Evolutionary conservation across 2,888 invertebrate genomes (phyloP).

Genomic region (Gasteruption jaculator): DNA sequence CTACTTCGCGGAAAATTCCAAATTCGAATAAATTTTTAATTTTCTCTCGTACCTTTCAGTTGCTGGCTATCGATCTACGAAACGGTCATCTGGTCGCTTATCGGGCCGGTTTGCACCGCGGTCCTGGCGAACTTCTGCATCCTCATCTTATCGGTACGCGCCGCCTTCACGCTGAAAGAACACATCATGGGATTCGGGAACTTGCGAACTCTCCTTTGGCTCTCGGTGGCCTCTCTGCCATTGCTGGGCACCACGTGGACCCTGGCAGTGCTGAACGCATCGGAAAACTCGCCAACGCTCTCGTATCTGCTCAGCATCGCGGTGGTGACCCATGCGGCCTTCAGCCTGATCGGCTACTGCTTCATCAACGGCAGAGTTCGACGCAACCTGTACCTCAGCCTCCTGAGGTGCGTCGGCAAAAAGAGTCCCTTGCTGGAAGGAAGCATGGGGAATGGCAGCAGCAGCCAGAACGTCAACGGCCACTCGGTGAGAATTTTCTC

Average conservation of each 20-base stretch:
- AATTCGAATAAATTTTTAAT: background rate
- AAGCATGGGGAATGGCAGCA: slow-evolving; percentile 65
- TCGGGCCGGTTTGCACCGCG: slow-evolving; percentile 81
- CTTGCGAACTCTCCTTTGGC: slow-evolving; percentile 74
- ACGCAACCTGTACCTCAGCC: slow-evolving; percentile 67
- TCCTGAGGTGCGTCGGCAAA: slow-evolving; percentile 73
- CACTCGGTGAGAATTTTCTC: slow-evolving; percentile 53
- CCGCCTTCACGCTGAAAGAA: slow-evolving; percentile 86
- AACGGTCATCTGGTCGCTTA: slow-evolving; percentile 91
- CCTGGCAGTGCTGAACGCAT: slow-evolving; percentile 72
- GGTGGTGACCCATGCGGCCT: slow-evolving; percentile 74
- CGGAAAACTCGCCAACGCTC: slow-evolving; percentile 67
- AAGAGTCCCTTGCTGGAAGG: slow-evolving; percentile 77
- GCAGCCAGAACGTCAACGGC: slow-evolving; percentile 71
- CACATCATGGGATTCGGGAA: slow-evolving; percentile 74
- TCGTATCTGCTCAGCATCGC: slow-evolving; percentile 75
- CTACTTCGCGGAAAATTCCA: background rate
- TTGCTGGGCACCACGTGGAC: slow-evolving; percentile 85
- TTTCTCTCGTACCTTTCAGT: slow-evolving; percentile 54
- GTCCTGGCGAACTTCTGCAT: slow-evolving; percentile 75
- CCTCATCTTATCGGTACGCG: slow-evolving; percentile 80
- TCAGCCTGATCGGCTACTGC: slow-evolving; percentile 82
- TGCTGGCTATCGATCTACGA: slow-evolving; percentile 95
- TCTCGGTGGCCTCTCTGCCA: slow-evolving; percentile 82
- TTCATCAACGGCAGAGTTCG: slow-evolving; percentile 82